Evolutionary conservation across 2,888 invertebrate species (phyloP).

Genomic region (Drosophila borealis): DNA sequence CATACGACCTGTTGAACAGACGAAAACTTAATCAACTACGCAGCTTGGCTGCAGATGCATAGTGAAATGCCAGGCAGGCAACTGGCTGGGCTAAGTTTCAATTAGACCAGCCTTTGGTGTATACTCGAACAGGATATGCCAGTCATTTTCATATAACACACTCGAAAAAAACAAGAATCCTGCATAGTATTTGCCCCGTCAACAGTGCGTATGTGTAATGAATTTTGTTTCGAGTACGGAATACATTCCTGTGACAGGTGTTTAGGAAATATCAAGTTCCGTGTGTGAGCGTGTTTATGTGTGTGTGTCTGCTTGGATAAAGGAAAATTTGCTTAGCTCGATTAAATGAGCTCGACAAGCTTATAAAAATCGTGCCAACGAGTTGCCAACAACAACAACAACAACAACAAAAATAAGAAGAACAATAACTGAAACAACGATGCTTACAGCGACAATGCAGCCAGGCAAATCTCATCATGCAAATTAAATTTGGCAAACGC

Average conservation of each 20-base stretch:
- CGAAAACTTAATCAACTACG: constrained; percentile 59
- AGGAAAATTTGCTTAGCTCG: constrained; percentile 70
- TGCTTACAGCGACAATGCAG: constrained; percentile 35
- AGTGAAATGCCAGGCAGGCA: not conserved
- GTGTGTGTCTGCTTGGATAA: constrained; percentile 34
- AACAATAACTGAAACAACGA: constrained; percentile 12
- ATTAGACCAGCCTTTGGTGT: constrained; percentile 34
- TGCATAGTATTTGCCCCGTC: not conserved
- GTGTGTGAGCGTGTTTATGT: not conserved
- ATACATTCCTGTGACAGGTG: constrained; percentile 59
- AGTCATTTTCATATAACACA: constrained; percentile 47
- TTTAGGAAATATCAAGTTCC: constrained; percentile 40
- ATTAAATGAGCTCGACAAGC: constrained; percentile 69
- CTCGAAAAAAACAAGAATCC: constrained; percentile 24
- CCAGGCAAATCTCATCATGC: constrained; percentile 76
- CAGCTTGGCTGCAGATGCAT: constrained; percentile 7
- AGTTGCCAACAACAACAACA: constrained; percentile 56
- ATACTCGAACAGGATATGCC: constrained; percentile 23
- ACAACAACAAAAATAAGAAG: constrained; percentile 12
- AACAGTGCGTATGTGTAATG: constrained; percentile 46
- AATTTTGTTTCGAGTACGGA: constrained; percentile 25
- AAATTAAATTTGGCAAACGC: constrained; percentile 76
- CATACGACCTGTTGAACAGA: constrained; percentile 61
- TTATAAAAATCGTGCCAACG: constrained; percentile 73
- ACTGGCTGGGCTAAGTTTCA: constrained; percentile 36